Evolutionary conservation across 2,888 invertebrate genomes (phyloP).

Genomic region (Subacronicta megacephala): DNA sequence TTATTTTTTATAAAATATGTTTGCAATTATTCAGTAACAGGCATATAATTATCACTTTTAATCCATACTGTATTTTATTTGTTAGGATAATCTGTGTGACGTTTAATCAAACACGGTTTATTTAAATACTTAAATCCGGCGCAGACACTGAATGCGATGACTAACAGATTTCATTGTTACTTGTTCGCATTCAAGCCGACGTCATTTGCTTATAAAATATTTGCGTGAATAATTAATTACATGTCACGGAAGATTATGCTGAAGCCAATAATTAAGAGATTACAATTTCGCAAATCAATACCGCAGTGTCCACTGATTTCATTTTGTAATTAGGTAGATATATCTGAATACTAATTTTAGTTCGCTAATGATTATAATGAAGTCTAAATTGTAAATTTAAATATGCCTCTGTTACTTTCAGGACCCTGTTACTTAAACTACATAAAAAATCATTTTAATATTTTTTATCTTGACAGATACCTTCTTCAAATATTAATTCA

Average conservation of each 20-base stretch:
- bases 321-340: too few species aligned
- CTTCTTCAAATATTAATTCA: too few species aligned
- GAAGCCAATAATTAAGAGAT: background rate
- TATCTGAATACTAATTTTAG: too few species aligned
- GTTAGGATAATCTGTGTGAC: background rate
- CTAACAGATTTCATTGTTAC: slow-evolving; percentile 3
- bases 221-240: slow-evolving; percentile 20
- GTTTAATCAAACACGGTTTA: slow-evolving; percentile 5
- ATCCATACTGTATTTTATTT: background rate
- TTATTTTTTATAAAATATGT: too few species aligned
- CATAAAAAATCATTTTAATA: too few species aligned
- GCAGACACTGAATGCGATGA: slow-evolving; percentile 9
- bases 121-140: slow-evolving; percentile 1
- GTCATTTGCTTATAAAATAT: slow-evolving; percentile 8
- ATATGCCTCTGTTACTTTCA: too few species aligned
- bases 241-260: background rate
- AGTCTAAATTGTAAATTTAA: too few species aligned
- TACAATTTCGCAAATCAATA: slow-evolving; percentile 19
- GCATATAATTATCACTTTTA: slow-evolving; percentile 3
- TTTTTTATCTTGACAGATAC: too few species aligned
- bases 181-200: background rate
- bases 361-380: too few species aligned
- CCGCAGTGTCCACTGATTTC: too few species aligned
- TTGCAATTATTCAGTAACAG: too few species aligned
- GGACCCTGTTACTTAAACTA: too few species aligned